Base-by-base conservation (phyloP, 2,888 invertebrate genomes). In the Ophion costatus region DNA sequence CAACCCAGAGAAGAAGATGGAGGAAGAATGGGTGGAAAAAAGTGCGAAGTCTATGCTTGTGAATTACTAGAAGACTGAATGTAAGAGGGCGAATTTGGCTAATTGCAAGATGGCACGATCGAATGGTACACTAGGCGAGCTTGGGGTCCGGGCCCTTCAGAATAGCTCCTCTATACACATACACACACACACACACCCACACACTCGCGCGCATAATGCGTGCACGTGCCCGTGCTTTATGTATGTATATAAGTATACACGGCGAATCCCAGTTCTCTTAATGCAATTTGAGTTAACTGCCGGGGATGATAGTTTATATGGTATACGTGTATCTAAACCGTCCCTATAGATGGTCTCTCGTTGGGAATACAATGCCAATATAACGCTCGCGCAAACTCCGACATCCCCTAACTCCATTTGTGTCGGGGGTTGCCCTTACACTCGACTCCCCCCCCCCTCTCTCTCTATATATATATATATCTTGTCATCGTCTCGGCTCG, bases 251-350 rank as follows among this genome's bases (percentile, higher is more conserved):
- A 87, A 45, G 17, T 22, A 33, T 5, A 57, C 14, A 22, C 33
- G 38, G 9, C 29, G 59, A 29, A 59, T 29, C 29, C 38, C 42
- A 89, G 88, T 88, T 89, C 89, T 89, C 88, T 90, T 92, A 92
- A 92, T 92, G 90, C 91, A 92, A 92, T 91, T 92, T 91, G 91
- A 92, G 92, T 91, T 92, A 91, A 92, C 92, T 91, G 89, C 90
- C 88, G 89, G 88, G 90, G 91, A 88, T 88, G 89, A 90, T 89
- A 88, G 88, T 88, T 88, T 91, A 89, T 90, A 86, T 71, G 75
- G 73, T 74, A 69, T 82, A 82, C 56, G 79, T 86, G 70, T 85
- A 80, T 64, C 45, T 63, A 69, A 78, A 71, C 82, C 69, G 80
- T 74, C 76, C 80, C 76, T 64, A 61, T 83, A 64, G 79, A 77